Evolutionary conservation across 2,113 vertebrate genomes (phyloP), one percentile per base, ranked within the genome.

Genomic region (Platichthys flesus): DNA sequence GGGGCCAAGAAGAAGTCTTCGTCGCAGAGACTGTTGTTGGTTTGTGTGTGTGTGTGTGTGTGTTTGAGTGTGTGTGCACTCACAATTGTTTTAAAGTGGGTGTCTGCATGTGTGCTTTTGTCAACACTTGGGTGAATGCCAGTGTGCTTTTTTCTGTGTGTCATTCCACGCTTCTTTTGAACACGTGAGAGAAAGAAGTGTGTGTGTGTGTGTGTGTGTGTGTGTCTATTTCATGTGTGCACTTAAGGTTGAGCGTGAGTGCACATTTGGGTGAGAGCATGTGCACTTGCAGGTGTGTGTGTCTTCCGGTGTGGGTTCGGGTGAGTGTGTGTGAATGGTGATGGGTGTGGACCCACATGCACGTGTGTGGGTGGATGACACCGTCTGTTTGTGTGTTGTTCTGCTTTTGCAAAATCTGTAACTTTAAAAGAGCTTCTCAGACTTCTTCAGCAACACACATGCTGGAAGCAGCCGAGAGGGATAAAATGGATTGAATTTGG

Each of bases 1-100:
- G 45, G 9, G 76, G 61, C 76, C 0, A 9, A 66, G 45, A 74
- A 75, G n/a, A 83, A 54, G 49, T 52, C 67, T 84, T 56, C 40
- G 67, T 74, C 45, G 56, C 59, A 58, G 15, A 23, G 26, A 66
- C 37, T 62, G 24, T 5, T 58, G 20, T 64, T 37, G n/a, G n/a
- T 52, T 8, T 45, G 13, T 56, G 35, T 62, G 23, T 31, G 59
- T 45, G 58, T 45, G 65, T 61, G 28, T 18, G 20, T 24, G 28
- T 18, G 20, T 51, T 52, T 51, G 31, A 63, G 24, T 61, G 9
- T 54, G 24, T 42, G 21, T n/a, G 37, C 54, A 23, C 35, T 6
- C 57, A 59, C 26, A 3, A 5, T 31, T 28, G 55, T 26, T 24
- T 9, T 7, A 13, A 28, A 4, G 67, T 54, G 51, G 31, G 58